A percentile compares a stretch with the other conserved stretches of the same genome.
These are phyloP conservation scores for Bos javanicus DNA, from an alignment of 2,113 vertebrate species.

Conservation along the genomic window DNA sequence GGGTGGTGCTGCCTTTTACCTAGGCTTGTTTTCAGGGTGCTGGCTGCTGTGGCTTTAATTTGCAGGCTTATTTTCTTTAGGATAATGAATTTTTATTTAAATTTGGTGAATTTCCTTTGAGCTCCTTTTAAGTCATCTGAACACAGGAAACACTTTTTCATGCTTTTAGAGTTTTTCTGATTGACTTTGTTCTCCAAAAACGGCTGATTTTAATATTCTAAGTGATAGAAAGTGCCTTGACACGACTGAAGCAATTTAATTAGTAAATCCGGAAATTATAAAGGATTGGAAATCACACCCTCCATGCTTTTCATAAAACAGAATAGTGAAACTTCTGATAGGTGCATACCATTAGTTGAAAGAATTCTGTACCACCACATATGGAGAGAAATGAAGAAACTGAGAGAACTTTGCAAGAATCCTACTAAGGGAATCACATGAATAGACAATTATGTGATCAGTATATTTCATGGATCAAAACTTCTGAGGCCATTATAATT, in stretches of 20 bases:
- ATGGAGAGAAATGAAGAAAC: constrained; percentile 1
- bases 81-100: constrained; percentile 76
- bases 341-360: constrained; percentile 35
- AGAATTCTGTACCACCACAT: constrained; percentile 21
- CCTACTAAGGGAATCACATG: constrained; percentile 8
- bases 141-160: constrained; percentile 72
- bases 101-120: constrained; percentile 73
- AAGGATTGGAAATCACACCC: constrained; percentile 75
- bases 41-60: constrained; percentile 62
- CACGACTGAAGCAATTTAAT: constrained; percentile 74
- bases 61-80: constrained; percentile 64
- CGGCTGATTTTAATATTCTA: constrained; percentile 70
- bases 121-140: constrained; percentile 72
- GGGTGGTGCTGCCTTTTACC: background rate
- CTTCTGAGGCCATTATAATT: background rate
- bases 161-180: constrained; percentile 72
- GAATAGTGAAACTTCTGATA: constrained; percentile 66
- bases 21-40: background rate
- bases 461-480: background rate
- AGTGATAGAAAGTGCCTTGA: constrained; percentile 75
- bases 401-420: constrained; percentile 1
- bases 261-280: constrained; percentile 76
- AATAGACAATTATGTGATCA: background rate
- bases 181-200: constrained; percentile 75
- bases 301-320: constrained; percentile 68